phyloP scores from a whole-genome alignment of 2,888 invertebrate species.

The Amiota minor region DNA sequence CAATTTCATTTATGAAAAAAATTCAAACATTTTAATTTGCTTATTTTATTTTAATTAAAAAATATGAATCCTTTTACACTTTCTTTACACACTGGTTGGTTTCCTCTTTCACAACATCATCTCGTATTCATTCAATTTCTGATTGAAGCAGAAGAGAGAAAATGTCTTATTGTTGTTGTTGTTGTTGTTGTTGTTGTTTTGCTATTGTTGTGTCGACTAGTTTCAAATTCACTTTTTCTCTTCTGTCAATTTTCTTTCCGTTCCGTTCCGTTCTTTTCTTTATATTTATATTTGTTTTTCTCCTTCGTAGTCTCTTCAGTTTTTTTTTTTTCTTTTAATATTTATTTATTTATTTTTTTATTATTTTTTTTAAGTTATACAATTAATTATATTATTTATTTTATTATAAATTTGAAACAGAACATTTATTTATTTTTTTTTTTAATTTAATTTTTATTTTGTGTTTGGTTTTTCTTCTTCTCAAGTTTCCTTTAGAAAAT shows the following conservation, averaged over 20 bases:
- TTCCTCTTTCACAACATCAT: too few relatives aligned
- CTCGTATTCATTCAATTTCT: too few relatives aligned
- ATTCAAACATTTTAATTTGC: background rate
- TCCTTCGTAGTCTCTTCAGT: constrained; percentile 8
- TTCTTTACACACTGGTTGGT: too few relatives aligned
- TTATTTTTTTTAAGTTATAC: constrained; percentile 21
- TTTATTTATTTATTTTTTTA: constrained; percentile 30
- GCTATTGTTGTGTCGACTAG: constrained; percentile 36
- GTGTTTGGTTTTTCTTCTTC: constrained; percentile 13
- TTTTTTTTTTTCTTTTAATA: constrained; percentile 18
- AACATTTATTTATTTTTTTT: constrained; percentile 12
- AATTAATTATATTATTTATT: constrained; percentile 21
- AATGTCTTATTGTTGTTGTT: background rate
- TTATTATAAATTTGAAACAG: constrained; percentile 15
- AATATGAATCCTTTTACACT: too few relatives aligned
- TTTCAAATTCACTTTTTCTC: constrained; percentile 25
- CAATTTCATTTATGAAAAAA: background rate
- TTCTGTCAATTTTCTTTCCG: constrained; percentile 33
- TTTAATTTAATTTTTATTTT: constrained; percentile 3
- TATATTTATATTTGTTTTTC: constrained; percentile 32
- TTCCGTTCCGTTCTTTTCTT: constrained; percentile 33
- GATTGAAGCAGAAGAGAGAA: too few relatives aligned
- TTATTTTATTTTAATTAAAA: too few relatives aligned
- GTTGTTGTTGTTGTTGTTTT: too few relatives aligned
- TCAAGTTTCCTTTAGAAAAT: constrained; percentile 16